phyloP scores from a whole-genome alignment of 2,113 vertebrate species.

The Peucedramus taeniatus region DNA sequence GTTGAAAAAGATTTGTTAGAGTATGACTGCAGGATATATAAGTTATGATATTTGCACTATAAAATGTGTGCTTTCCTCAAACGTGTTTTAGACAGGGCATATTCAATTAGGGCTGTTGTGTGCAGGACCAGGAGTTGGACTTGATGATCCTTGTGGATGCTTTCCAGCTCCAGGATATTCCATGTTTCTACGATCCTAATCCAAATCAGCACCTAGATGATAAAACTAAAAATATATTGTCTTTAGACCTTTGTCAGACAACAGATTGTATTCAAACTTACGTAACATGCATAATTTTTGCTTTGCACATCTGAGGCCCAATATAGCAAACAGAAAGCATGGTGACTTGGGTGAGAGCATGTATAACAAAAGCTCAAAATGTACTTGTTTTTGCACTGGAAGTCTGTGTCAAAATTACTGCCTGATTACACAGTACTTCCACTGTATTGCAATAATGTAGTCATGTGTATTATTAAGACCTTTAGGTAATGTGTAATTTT shows the following conservation, averaged over 20 bases:
- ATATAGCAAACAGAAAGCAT: background rate
- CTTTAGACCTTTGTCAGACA: background rate
- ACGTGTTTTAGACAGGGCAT: background rate
- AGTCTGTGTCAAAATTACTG: background rate
- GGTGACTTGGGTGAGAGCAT: background rate
- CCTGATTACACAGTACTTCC: background rate
- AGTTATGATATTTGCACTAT: background rate
- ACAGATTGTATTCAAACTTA: background rate
- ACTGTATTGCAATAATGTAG: background rate
- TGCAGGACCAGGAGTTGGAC: background rate
- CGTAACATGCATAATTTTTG: background rate
- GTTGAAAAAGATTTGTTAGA: background rate
- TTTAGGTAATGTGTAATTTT: background rate
- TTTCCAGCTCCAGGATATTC: background rate
- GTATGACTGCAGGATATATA: background rate
- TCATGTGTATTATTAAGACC: background rate
- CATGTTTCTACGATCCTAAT: background rate
- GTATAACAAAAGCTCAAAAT: background rate
- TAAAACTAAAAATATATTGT: background rate
- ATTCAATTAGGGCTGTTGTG: background rate
- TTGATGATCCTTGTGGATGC: background rate
- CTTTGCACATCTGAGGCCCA: background rate
- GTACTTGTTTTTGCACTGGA: background rate
- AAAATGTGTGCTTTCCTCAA: background rate
- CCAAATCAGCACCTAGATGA: background rate